Conservation (phyloP, 2,888 invertebrate genomes). For the Aphidius colemani region DNA sequence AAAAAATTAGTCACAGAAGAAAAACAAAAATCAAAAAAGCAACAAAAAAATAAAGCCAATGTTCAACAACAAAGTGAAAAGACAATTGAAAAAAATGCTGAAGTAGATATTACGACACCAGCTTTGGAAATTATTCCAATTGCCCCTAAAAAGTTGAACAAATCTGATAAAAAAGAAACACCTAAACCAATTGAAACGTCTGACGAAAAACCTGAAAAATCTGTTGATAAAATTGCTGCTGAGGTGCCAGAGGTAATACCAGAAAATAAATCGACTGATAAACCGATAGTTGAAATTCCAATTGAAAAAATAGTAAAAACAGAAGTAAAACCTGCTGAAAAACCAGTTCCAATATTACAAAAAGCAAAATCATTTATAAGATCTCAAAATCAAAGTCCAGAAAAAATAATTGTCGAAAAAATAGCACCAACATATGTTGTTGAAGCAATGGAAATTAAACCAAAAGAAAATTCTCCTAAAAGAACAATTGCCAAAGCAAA, state of each 20-base stretch:
- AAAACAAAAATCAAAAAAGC: constrained; percentile 8
- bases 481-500: not conserved
- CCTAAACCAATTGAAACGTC: constrained; percentile 41
- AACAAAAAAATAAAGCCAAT: constrained; percentile 17
- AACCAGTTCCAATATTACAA: constrained; percentile 11
- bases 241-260: constrained; percentile 1
- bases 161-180: constrained; percentile 21
- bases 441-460: constrained; percentile 21
- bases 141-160: too few species aligned
- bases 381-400: constrained; percentile 20
- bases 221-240: constrained; percentile 1
- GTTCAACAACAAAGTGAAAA: constrained; percentile 9
- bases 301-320: constrained; percentile 1
- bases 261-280: not conserved
- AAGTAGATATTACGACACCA: not conserved
- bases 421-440: constrained; percentile 6
- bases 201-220: constrained; percentile 29
- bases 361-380: constrained; percentile 6
- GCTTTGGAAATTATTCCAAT: too few species aligned
- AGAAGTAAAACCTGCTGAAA: constrained; percentile 31
- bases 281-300: not conserved
- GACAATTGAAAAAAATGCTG: constrained; percentile 19
- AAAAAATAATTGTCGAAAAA: constrained; percentile 24
- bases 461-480: constrained; percentile 1
- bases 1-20: constrained; percentile 1